phyloP scores from a whole-genome alignment of 2,797 vertebrate genomes.

The Scolopax rusticola region DNA sequence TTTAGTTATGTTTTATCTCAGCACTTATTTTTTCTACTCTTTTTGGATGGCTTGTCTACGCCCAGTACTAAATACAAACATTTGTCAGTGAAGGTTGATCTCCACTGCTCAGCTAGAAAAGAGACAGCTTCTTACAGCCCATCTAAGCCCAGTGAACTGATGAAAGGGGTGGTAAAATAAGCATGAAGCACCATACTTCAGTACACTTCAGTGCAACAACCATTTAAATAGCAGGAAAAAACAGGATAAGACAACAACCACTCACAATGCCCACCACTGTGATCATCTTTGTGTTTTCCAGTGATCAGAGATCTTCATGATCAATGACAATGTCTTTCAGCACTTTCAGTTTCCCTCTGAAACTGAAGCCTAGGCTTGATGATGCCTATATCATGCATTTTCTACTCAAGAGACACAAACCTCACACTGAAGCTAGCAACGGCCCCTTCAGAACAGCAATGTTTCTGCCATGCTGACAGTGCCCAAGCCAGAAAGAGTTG shows the following conservation, averaged over 20 bases:
- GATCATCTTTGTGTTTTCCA: neutral
- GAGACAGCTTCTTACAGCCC: neutral
- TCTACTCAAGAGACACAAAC: neutral
- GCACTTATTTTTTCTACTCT: neutral
- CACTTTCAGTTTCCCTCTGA: neutral
- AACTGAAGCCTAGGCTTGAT: neutral
- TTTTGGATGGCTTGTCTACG: neutral
- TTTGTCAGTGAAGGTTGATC: neutral
- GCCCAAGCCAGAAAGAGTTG: neutral
- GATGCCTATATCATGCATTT: neutral
- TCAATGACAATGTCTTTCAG: neutral
- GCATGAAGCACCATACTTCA: neutral
- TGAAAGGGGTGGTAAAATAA: rapidly evolving
- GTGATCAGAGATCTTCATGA: neutral
- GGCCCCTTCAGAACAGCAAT: neutral
- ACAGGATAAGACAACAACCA: neutral
- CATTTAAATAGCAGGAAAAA: neutral
- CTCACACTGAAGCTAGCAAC: neutral
- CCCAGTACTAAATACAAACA: neutral
- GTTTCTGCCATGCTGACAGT: neutral
- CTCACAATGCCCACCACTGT: neutral
- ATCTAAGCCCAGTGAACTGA: neutral
- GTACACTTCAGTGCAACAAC: neutral
- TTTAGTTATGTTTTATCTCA: neutral
- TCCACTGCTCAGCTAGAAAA: neutral